Evolutionary conservation across 1,140 invertebrate species (phyloP), one percentile per base, ranked within the genome.

Genomic region (Hyposmocoma kahamanoa): DNA sequence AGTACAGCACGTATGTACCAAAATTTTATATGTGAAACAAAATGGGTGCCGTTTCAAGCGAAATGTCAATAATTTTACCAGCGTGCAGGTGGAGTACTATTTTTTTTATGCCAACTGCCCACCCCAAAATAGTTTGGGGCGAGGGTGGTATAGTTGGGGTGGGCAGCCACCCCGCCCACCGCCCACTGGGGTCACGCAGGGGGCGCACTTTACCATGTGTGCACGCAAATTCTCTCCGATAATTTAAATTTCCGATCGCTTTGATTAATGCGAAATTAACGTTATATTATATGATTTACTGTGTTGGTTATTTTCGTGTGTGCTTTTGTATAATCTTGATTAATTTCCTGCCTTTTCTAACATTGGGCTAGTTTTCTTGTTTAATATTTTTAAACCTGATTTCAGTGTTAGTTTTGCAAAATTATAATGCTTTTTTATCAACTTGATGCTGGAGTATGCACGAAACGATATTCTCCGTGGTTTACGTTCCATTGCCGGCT

Each of bases 181-280:
- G 26, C 50, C 54, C 50, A 44, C 57, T 48, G 55, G 50, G 65
- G 47, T 57, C 49, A 43, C 24, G 39, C 68, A 75, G 65, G 47
- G 59, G 51, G 45, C 24, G 39, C 68, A 75, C 62, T 62, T 28
- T 59, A 63, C 61, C 72, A 59, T 80, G 74, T 78, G 72, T 80
- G 76, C 75, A 77, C 76, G 75, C 74, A 76, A 78, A 75, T 74
- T 76, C 67, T 63, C 60, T 63, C 62, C 74, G 73, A 83, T 83
- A 77, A 83, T 83, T 78, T 83, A 80, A 83, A 83, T 83, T 83
- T 82, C 66, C 69, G 71, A 72, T 77, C 62, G 59, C 58, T 68
- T 64, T 83, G 76, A 80, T 79, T 75, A 80, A 80, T 75, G 72
- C 61, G 66, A 62, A 62, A 71, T 81, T 76, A 78, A 83, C 72